phyloP scores from a whole-genome alignment of 2,113 vertebrate species.

The Microtus montanus region DNA sequence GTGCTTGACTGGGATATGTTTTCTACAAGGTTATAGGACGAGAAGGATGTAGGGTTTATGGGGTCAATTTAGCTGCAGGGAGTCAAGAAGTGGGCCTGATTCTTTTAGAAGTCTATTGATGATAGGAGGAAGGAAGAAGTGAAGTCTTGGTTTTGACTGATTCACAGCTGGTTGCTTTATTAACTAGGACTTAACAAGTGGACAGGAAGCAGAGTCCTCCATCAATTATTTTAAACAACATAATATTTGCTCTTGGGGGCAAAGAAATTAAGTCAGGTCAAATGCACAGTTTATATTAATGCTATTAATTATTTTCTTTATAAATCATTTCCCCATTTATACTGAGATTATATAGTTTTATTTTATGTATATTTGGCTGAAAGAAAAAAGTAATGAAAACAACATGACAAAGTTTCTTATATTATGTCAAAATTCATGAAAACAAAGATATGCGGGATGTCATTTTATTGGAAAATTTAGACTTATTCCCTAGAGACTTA shows the following conservation, averaged over 20 bases:
- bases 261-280: conserved; percentile 25
- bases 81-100: not conserved
- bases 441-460: not conserved
- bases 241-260: not conserved
- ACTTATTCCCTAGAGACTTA: not conserved
- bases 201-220: not conserved
- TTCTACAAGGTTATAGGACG: not conserved
- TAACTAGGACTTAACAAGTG: not conserved
- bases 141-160: not conserved
- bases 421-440: not conserved
- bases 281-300: not conserved
- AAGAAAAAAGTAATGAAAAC: not conserved
- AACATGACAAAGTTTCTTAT: not conserved
- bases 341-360: not conserved
- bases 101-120: not conserved
- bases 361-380: conserved; percentile 1
- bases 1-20: not conserved
- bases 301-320: not conserved
- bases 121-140: not conserved
- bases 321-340: not conserved
- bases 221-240: not conserved
- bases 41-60: not conserved
- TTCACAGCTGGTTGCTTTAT: not conserved
- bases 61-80: not conserved
- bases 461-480: not conserved